Evolutionary conservation across 2,888 invertebrate genomes (phyloP).

Genomic region (Neoascia interrupta): DNA sequence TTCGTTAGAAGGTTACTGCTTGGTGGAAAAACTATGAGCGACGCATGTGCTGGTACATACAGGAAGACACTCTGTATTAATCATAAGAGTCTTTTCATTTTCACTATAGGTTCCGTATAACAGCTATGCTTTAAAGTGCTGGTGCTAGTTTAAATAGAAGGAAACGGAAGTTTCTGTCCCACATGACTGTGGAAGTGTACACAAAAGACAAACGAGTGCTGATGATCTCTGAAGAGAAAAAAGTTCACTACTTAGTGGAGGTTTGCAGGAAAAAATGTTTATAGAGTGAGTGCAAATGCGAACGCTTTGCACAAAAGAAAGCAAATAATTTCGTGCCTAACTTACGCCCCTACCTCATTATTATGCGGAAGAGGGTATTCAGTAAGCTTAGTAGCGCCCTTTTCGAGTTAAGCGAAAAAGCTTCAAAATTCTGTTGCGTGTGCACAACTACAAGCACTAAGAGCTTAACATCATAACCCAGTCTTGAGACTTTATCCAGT

Average conservation of each 20-base stretch:
- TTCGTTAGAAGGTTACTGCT: constrained; percentile 16
- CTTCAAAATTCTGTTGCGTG: no score
- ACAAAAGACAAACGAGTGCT: constrained; percentile 60
- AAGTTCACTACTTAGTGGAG: constrained; percentile 32
- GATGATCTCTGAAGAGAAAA: constrained; percentile 54
- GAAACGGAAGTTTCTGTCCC: constrained; percentile 64
- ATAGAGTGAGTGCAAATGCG: constrained; percentile 57
- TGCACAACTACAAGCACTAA: no score
- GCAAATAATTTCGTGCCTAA: constrained; percentile 56
- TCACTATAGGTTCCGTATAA: constrained; percentile 48
- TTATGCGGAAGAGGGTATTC: constrained; percentile 52
- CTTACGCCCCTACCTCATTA: constrained; percentile 59
- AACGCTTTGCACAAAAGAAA: constrained; percentile 54
- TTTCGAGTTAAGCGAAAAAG: constrained; percentile 24
- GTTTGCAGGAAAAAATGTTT: constrained; percentile 41
- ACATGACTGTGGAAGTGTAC: constrained; percentile 60
- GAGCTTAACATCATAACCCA: no score
- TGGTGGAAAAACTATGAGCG: not conserved
- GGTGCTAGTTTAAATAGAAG: constrained; percentile 15
- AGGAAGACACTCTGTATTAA: constrained; percentile 46
- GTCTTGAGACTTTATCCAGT: no score
- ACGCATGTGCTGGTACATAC: constrained; percentile 14
- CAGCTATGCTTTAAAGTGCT: constrained; percentile 22
- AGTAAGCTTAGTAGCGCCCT: constrained; percentile 18
- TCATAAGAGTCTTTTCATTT: constrained; percentile 62